A percentile compares a stretch with the other conserved stretches of the same genome.
Evolutionary conservation across 2,797 vertebrate species (phyloP).

Genomic region (Myotis planiceps): DNA sequence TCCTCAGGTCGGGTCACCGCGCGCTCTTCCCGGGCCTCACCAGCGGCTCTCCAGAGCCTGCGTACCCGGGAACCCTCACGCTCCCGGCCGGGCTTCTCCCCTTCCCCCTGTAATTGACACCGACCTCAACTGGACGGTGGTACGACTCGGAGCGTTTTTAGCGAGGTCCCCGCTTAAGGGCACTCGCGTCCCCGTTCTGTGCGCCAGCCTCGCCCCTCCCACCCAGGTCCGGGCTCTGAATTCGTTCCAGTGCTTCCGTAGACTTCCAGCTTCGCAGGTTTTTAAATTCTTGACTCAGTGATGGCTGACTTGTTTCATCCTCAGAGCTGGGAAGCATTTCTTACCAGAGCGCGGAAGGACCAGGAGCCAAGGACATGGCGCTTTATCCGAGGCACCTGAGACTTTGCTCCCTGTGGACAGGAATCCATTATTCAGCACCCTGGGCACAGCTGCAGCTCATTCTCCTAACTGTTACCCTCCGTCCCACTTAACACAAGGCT

Average conservation of each 20-base stretch:
- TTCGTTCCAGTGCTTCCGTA: neutral
- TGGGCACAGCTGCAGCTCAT: neutral
- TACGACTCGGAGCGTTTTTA: neutral
- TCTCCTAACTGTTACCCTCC: neutral
- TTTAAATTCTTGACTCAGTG: neutral
- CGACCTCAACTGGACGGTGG: neutral
- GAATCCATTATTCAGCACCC: conserved; percentile 34
- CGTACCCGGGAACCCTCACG: neutral
- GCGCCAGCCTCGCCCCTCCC: neutral
- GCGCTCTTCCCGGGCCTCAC: neutral
- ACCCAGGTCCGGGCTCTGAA: neutral
- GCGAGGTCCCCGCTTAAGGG: neutral
- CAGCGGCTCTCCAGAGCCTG: neutral
- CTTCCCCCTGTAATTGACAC: too few relatives aligned
- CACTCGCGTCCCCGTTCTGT: neutral
- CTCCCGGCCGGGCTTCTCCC: neutral
- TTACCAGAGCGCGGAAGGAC: neutral
- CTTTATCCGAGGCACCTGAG: neutral
- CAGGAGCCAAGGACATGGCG: neutral
- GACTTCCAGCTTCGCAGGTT: neutral
- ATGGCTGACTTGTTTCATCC: neutral
- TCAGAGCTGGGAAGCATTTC: neutral
- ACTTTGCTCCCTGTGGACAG: conserved; percentile 41
- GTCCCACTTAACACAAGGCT: neutral
- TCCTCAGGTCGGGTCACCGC: neutral